Percentiles rank a stretch among this genome's conserved stretches.
These are phyloP conservation scores for Latheticus oryzae DNA, from an alignment of 2,888 invertebrate species.

Conservation along the genomic window DNA sequence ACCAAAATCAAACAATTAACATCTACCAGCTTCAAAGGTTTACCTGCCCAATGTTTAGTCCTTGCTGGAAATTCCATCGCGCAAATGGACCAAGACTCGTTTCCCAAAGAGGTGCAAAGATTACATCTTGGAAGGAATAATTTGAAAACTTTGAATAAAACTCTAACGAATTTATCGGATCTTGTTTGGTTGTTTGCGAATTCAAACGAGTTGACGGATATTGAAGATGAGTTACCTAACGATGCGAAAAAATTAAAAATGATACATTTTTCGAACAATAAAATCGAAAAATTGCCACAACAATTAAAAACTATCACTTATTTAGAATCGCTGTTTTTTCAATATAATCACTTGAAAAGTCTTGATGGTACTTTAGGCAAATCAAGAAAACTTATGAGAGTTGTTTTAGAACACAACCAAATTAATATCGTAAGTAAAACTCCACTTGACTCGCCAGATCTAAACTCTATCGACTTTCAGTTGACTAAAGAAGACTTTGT, in stretches of 20 bases:
- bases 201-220: conserved; percentile 77
- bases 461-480: conserved; percentile 63
- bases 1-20: conserved; percentile 81
- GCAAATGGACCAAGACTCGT: conserved; percentile 76
- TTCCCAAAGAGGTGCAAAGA: conserved; percentile 76
- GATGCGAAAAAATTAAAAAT: conserved; percentile 74
- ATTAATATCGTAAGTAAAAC: conserved; percentile 74
- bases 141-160: conserved; percentile 79
- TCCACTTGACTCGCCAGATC: background rate
- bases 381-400: conserved; percentile 73
- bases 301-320: conserved; percentile 77
- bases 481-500: conserved; percentile 81
- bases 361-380: conserved; percentile 80
- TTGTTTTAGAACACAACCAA: conserved; percentile 79
- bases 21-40: conserved; percentile 79
- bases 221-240: conserved; percentile 82
- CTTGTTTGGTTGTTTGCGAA: conserved; percentile 85
- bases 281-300: conserved; percentile 76
- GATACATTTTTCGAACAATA: conserved; percentile 81
- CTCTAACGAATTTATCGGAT: conserved; percentile 77
- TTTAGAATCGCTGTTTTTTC: conserved; percentile 78
- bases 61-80: conserved; percentile 82
- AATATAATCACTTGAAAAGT: conserved; percentile 77
- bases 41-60: conserved; percentile 76
- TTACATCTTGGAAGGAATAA: conserved; percentile 82